Percentiles rank a stretch among this genome's conserved stretches.
phyloP scores from a whole-genome alignment of 2,888 invertebrate species.

The Nemapogon koenigi region DNA sequence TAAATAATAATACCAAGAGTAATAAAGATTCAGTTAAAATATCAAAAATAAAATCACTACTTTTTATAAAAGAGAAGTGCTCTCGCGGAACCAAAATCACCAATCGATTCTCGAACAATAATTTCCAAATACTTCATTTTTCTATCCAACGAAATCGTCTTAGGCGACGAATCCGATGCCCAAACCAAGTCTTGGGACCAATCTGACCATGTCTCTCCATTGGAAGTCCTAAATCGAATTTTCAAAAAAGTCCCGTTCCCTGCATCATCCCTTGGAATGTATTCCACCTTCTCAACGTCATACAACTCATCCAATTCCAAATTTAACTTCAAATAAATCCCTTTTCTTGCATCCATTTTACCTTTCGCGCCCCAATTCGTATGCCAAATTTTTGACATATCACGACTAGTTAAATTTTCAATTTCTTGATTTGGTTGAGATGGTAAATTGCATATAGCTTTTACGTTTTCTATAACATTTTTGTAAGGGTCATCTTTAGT shows the following conservation, averaged over 20 bases:
- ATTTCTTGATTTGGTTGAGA: conserved; percentile 29
- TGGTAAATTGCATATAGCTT: conserved; percentile 28
- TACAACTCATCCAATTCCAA: conserved; percentile 28
- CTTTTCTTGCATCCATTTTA: conserved; percentile 20
- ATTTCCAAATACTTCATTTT: conserved; percentile 32
- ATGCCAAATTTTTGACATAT: conserved; percentile 28
- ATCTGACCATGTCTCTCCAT: conserved; percentile 31
- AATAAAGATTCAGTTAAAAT: too few relatives aligned
- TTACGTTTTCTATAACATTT: conserved; percentile 26
- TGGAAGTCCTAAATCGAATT: conserved; percentile 31
- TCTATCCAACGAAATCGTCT: conserved; percentile 27
- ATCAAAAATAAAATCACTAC: conserved; percentile 2
- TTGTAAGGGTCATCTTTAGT: conserved; percentile 30
- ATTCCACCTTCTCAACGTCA: conserved; percentile 34
- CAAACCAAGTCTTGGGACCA: conserved; percentile 26
- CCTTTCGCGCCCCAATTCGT: conserved; percentile 27
- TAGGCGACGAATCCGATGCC: conserved; percentile 24
- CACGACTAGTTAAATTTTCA: conserved; percentile 25
- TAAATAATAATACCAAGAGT: too few relatives aligned
- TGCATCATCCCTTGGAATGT: conserved; percentile 35
- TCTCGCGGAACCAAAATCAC: conserved; percentile 40
- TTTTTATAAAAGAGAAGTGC: conserved; percentile 28
- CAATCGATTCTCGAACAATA: conserved; percentile 29
- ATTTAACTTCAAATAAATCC: conserved; percentile 24
- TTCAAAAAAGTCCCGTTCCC: conserved; percentile 40